Percentiles rank a stretch among this genome's conserved stretches.
These are phyloP conservation scores for Thaumatotibia leucotreta DNA, from an alignment of 1,140 invertebrate genomes.

Conservation along the genomic window DNA sequence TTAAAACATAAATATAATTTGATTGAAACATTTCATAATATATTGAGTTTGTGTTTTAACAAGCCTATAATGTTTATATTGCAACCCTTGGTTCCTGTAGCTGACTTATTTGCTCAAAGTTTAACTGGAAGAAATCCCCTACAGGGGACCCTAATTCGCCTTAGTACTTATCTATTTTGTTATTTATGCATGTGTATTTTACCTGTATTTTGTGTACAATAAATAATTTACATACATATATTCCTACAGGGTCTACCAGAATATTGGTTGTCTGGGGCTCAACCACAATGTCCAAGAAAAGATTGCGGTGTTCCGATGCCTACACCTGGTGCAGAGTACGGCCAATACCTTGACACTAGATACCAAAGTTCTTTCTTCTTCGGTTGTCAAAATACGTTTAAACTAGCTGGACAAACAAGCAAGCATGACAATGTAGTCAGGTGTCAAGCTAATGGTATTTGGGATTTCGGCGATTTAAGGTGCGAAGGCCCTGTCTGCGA, in stretches of 20 bases:
- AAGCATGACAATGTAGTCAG: slow-evolving; percentile 94
- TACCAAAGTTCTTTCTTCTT: slow-evolving; percentile 97
- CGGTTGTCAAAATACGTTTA: slow-evolving; percentile 97
- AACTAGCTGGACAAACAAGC: slow-evolving; percentile 93
- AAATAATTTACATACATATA: too few species aligned
- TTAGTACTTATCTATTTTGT: background rate
- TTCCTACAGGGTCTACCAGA: slow-evolving; percentile 88
- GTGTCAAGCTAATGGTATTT: slow-evolving; percentile 94
- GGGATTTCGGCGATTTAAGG: slow-evolving; percentile 97
- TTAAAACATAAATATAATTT: slow-evolving; percentile 12
- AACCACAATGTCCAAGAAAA: slow-evolving; percentile 90
- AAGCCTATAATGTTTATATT: too few species aligned
- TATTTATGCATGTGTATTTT: slow-evolving; percentile 16
- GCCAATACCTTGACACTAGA: slow-evolving; percentile 90
- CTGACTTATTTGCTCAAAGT: too few species aligned
- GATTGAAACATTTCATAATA: too few species aligned
- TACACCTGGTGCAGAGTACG: slow-evolving; percentile 95
- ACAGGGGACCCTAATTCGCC: too few species aligned
- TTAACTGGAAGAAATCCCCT: too few species aligned
- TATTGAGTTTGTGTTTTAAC: too few species aligned
- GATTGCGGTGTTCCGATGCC: slow-evolving; percentile 92
- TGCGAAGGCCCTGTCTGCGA: slow-evolving; percentile 97
- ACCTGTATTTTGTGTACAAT: slow-evolving; percentile 34
- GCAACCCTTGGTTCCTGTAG: too few species aligned
- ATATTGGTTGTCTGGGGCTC: slow-evolving; percentile 93